Base-by-base conservation (phyloP, 2,113 vertebrate species). In the Polypterus senegalus region DNA sequence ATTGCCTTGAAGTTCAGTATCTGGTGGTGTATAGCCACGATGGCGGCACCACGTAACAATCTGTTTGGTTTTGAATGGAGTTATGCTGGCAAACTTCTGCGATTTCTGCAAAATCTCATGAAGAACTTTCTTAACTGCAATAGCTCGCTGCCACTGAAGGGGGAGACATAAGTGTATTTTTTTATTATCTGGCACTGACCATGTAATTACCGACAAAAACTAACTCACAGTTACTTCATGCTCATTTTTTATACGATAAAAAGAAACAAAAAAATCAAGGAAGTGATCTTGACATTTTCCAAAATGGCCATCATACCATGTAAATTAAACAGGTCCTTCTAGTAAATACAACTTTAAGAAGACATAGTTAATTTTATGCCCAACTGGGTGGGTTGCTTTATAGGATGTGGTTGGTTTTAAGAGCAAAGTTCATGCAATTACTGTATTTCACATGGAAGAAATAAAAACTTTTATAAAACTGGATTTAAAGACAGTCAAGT, bases 31-130 rank as follows among this genome's bases (percentile, higher is more conserved):
- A 75, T 94, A 97, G 65, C 94, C 96, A 1, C 90, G 89, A 68
- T 90, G 91, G 1, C 94, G 89, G 61, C 96, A 99, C 96, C 96
- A 98, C 62, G 92, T 89, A 47, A 92, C 89, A 65, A 97, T 89
- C 5, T 98, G 89, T 71, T 90, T 91, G 57, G 92, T 99, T 71
- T 92, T 98, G 5, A 90, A 87, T 3, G 90, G 87, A 0, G 79
- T 80, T 59, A 92, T 71, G 61, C 51, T 91, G 72, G 92, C 91
- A 62, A 99, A 91, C 43, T 89, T 82, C 5, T 92, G 83, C 0
- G 89, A 85, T 69, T 81, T 92, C 68, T 97, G 93, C 64, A 95
- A 48, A 43, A 97, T 84, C 11, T 98, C 93, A 69, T 94, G 92
- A 3, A 97, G 83, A 45, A 92, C 78, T 66, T 92, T 91, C 61